Percentiles rank a stretch among this genome's conserved stretches.
Conservation (phyloP, 2,797 vertebrate genomes). For the Micromesistius poutassou region DNA sequence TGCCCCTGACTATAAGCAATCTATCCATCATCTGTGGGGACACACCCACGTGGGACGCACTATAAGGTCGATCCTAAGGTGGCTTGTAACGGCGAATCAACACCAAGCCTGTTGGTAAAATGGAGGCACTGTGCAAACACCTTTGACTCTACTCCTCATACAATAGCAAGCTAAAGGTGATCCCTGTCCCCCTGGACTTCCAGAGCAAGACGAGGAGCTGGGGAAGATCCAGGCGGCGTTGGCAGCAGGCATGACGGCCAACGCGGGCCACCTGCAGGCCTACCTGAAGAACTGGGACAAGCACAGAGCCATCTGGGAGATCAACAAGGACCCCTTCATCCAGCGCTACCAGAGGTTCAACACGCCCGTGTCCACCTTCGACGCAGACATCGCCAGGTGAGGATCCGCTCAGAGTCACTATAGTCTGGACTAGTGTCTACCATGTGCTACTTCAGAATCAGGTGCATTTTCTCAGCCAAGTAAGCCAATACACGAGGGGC, state of each 20-base stretch:
- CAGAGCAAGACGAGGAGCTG: constrained; percentile 83
- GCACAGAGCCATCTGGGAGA: constrained; percentile 85
- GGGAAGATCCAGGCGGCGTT: constrained; percentile 81
- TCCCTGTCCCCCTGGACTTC: constrained; percentile 9
- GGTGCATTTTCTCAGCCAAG: background rate
- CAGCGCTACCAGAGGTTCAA: constrained; percentile 80
- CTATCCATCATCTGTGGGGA: no score
- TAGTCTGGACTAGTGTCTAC: no score
- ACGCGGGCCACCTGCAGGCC: constrained; percentile 69
- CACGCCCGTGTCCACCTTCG: constrained; percentile 81
- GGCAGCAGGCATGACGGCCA: constrained; percentile 74
- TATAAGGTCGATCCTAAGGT: background rate
- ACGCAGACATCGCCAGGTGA: constrained; percentile 83
- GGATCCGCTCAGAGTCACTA: background rate
- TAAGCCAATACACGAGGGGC: no score
- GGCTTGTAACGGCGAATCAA: background rate
- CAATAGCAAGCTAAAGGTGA: background rate
- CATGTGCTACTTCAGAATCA: background rate
- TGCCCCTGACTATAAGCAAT: background rate
- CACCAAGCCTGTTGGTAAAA: background rate
- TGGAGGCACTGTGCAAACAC: background rate
- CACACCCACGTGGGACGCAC: background rate
- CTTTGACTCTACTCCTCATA: background rate
- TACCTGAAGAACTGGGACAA: constrained; percentile 87
- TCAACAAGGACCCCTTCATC: constrained; percentile 84